Evolutionary conservation across 2,797 vertebrate genomes (phyloP).

Genomic region (Dendrocincla fuliginosa): DNA sequence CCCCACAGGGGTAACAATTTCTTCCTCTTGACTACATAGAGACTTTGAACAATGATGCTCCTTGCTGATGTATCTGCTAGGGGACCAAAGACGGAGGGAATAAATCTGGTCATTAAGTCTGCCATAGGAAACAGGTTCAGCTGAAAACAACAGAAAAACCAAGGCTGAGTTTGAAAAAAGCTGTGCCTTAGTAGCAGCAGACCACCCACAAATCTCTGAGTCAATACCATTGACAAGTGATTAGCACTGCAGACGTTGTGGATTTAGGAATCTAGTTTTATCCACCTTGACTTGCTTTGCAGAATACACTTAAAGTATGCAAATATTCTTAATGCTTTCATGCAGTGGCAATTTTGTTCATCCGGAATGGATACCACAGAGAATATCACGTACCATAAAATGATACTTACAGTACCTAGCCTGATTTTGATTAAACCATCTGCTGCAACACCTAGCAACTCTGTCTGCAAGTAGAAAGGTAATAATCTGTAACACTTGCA

Average conservation of each 20-base stretch:
- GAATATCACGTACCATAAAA: neutral
- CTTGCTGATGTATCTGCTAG: neutral
- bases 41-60: neutral
- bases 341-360: neutral
- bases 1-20: neutral
- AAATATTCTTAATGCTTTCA: neutral
- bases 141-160: neutral
- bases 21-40: neutral
- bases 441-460: slow-evolving; percentile 79
- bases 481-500: neutral
- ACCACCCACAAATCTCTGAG: neutral
- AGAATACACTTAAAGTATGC: neutral
- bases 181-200: neutral
- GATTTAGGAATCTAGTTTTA: neutral
- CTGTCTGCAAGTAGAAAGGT: slow-evolving; percentile 69
- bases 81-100: neutral
- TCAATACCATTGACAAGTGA: accelerated
- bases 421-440: slow-evolving; percentile 79
- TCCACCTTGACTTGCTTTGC: neutral
- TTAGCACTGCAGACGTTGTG: neutral
- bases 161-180: accelerated
- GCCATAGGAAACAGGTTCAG: neutral
- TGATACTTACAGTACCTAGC: slow-evolving; percentile 77
- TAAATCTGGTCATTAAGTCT: neutral
- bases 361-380: neutral